phyloP scores from a whole-genome alignment of 2,113 vertebrate species.

The Sceloporus undulatus region DNA sequence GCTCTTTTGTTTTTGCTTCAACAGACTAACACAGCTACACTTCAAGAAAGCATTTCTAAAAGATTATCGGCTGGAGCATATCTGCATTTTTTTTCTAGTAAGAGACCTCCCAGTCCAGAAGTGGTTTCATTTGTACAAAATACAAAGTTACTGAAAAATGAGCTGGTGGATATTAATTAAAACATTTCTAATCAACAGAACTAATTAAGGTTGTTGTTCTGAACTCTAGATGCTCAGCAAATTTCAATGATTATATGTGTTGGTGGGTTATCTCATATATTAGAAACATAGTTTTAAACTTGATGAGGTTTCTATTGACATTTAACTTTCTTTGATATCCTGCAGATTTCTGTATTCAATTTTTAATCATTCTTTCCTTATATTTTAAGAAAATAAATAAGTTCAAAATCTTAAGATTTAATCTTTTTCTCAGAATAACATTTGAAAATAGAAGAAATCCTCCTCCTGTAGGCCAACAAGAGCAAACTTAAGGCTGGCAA shows the following conservation, averaged over 20 bases:
- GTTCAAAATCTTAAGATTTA: background rate
- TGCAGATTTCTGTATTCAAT: background rate
- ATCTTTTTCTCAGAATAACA: background rate
- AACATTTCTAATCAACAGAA: background rate
- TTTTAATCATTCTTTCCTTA: conserved; percentile 1
- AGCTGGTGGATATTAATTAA: background rate
- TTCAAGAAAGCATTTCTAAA: too few relatives aligned
- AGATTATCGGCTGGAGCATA: too few relatives aligned
- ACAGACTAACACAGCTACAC: too few relatives aligned
- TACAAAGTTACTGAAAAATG: too few relatives aligned
- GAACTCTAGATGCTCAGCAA: background rate
- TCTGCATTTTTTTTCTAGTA: too few relatives aligned
- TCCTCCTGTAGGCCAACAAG: background rate
- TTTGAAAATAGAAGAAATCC: background rate
- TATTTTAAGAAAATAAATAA: background rate
- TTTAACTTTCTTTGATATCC: background rate
- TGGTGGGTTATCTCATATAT: background rate
- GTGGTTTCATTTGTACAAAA: too few relatives aligned
- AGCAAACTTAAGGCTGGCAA: background rate
- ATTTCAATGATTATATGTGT: background rate
- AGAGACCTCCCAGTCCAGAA: too few relatives aligned
- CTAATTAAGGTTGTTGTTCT: background rate
- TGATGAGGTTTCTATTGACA: background rate
- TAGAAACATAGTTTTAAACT: background rate
- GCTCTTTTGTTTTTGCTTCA: too few relatives aligned